Conservation (phyloP, 2,113 vertebrate species). For the Centrocercus urophasianus region DNA sequence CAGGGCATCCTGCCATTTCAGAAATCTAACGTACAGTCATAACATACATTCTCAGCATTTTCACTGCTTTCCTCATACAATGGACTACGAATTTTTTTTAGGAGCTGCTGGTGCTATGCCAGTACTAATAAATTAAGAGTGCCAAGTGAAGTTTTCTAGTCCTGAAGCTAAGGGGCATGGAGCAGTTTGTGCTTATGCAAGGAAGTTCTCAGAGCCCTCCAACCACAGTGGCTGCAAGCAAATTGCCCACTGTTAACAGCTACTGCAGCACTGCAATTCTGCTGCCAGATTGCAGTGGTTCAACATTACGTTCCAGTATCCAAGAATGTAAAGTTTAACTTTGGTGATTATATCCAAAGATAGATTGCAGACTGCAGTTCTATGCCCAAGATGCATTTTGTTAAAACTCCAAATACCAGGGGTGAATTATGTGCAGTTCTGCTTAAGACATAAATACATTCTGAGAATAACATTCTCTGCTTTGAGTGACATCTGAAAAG, state of each 20-base stretch:
- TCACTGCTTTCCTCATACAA: not conserved
- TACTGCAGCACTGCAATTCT: fast-evolving
- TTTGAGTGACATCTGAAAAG: not conserved
- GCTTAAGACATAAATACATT: not conserved
- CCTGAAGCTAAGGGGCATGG: not conserved
- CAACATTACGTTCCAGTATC: fast-evolving
- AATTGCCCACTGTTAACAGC: fast-evolving
- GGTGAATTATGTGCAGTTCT: not conserved
- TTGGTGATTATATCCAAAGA: not conserved
- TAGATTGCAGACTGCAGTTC: not conserved
- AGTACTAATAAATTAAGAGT: fast-evolving
- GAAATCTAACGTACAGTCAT: not conserved
- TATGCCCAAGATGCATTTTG: not conserved
- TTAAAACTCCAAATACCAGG: not conserved
- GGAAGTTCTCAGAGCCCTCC: not conserved
- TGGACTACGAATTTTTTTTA: not conserved
- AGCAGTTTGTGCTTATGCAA: not conserved
- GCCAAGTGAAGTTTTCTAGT: not conserved
- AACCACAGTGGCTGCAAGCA: fast-evolving
- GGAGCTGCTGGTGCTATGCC: not conserved
- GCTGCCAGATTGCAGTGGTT: not conserved
- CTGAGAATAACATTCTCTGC: not conserved
- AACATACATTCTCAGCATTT: not conserved
- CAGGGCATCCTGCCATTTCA: not conserved
- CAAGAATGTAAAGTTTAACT: fast-evolving